These are phyloP conservation scores for Apamea sordens DNA, from an alignment of 2,888 invertebrate species.

Conservation along the genomic window DNA sequence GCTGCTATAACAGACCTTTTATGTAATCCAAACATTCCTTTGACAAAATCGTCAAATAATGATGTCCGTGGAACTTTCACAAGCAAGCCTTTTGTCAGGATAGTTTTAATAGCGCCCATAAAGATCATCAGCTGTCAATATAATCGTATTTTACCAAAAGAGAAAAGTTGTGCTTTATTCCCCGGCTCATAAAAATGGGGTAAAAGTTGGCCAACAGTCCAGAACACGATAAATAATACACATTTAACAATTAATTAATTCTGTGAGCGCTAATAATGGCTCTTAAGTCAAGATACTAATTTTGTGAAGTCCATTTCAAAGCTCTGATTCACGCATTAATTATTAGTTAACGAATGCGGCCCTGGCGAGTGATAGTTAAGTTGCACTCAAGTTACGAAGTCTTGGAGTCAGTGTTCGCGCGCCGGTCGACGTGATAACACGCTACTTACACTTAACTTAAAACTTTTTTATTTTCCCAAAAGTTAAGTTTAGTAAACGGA, in stretches of 20 bases:
- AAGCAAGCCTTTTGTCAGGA: slow-evolving; percentile 7
- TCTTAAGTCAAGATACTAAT: slow-evolving; percentile 35
- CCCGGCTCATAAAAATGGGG: neutral
- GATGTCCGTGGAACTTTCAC: slow-evolving; percentile 42
- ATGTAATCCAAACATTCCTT: slow-evolving; percentile 26
- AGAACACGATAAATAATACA: slow-evolving; percentile 42
- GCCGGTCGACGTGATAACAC: slow-evolving; percentile 64
- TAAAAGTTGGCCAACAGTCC: slow-evolving; percentile 55
- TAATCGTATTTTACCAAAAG: slow-evolving; percentile 16
- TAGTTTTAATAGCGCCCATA: slow-evolving; percentile 5
- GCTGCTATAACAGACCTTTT: neutral
- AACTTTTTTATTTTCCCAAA: slow-evolving; percentile 56
- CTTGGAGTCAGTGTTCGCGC: slow-evolving; percentile 65
- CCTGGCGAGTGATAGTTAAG: slow-evolving; percentile 73
- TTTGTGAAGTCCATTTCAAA: slow-evolving; percentile 53
- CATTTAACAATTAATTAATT: slow-evolving; percentile 41
- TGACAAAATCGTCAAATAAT: neutral
- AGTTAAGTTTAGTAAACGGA: slow-evolving; percentile 70
- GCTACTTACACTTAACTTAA: slow-evolving; percentile 58
- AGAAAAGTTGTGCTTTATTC: slow-evolving; percentile 19
- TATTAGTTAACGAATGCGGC: slow-evolving; percentile 61
- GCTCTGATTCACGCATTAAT: slow-evolving; percentile 65
- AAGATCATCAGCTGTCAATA: slow-evolving; percentile 9
- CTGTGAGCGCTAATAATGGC: slow-evolving; percentile 31
- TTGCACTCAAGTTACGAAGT: slow-evolving; percentile 60